Evolutionary conservation across 2,797 vertebrate species (phyloP), one percentile per base, ranked within the genome.

Genomic region (Paguma larvata): DNA sequence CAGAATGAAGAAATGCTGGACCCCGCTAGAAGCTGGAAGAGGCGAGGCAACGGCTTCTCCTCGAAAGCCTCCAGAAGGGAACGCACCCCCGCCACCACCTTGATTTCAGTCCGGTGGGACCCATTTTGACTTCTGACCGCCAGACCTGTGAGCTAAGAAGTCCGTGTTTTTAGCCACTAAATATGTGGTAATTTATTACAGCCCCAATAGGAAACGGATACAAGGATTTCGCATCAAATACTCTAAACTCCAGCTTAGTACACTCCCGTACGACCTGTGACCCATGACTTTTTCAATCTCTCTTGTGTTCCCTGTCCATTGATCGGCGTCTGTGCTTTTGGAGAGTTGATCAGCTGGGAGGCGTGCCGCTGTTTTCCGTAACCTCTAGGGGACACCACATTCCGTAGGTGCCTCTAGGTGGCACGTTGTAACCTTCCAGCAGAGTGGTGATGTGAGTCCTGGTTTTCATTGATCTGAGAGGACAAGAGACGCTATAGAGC

Each of bases 141-240:
- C 34, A 85, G 65, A 75, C 51, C 27, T 94, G 44, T 84, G 62
- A 92, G 92, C 95, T 38, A 48, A 79, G 87, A 89, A 30, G 25
- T 51, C 41, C 46, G 48, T 51, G 18, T 92, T 95, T 92, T 67
- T 93, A 97, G 65, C 65, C 46, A 67, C 15, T 84, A 51, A 85
- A 30, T 78, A 32, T 41, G 68, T 78, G 27, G 72, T 86, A 34
- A 90, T 94, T 94, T 73, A 51, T 93, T 91, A 56, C 19, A 93
- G 41, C 62, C 63, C 25, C 73, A 25, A 1, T 18, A 53, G 48
- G 68, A 88, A 92, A 48, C 0, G 3, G 67, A 86, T 91, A 48
- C n/a, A 82, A 72, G 46, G 19, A 73, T 80, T 96, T 86, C n/a
- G 18, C 21, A 62, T n/a, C 53, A 78, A 63, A 65, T 51, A 86